A percentile compares a stretch with the other conserved stretches of the same genome.
phyloP scores from a whole-genome alignment of 1,140 invertebrate species.

The Phortica variegata region DNA sequence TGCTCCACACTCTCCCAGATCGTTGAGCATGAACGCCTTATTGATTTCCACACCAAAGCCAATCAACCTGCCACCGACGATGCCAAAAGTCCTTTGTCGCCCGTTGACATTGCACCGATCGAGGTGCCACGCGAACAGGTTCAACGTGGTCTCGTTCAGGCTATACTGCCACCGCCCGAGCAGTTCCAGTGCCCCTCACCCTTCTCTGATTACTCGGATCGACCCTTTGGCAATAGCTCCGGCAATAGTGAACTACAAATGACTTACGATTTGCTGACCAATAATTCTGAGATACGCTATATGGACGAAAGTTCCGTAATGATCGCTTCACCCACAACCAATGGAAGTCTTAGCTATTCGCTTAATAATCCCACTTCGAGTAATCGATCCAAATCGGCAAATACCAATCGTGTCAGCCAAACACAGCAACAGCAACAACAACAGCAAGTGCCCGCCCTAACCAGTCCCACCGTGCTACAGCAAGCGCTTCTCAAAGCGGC shows the following conservation, averaged over 20 bases:
- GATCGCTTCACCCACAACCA: slow-evolving; percentile 69
- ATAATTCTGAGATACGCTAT: slow-evolving; percentile 76
- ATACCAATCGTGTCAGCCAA: slow-evolving; percentile 4
- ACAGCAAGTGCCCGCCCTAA: slow-evolving; percentile 27
- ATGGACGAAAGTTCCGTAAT: slow-evolving; percentile 90
- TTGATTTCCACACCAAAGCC: slow-evolving; percentile 27
- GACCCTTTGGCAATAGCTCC: slow-evolving; percentile 55
- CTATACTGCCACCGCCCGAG: slow-evolving; percentile 73
- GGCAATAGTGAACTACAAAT: slow-evolving; percentile 56
- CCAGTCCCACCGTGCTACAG: too few relatives aligned
- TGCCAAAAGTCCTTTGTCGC: slow-evolving; percentile 44
- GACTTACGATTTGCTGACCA: slow-evolving; percentile 74
- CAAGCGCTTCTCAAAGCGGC: too few relatives aligned
- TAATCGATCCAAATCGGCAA: slow-evolving; percentile 62
- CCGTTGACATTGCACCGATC: slow-evolving; percentile 56
- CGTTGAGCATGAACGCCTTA: slow-evolving; percentile 56
- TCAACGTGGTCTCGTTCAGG: slow-evolving; percentile 62
- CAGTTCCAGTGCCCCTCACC: slow-evolving; percentile 70
- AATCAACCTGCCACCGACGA: not conserved
- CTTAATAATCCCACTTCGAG: slow-evolving; percentile 58
- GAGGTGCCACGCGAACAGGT: slow-evolving; percentile 58
- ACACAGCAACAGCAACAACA: slow-evolving; percentile 45
- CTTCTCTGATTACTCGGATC: slow-evolving; percentile 64
- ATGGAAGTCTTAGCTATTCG: slow-evolving; percentile 68
- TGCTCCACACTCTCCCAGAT: slow-evolving; percentile 53